phyloP scores from a whole-genome alignment of 2,113 vertebrate species.

The Urocolius indicus region DNA sequence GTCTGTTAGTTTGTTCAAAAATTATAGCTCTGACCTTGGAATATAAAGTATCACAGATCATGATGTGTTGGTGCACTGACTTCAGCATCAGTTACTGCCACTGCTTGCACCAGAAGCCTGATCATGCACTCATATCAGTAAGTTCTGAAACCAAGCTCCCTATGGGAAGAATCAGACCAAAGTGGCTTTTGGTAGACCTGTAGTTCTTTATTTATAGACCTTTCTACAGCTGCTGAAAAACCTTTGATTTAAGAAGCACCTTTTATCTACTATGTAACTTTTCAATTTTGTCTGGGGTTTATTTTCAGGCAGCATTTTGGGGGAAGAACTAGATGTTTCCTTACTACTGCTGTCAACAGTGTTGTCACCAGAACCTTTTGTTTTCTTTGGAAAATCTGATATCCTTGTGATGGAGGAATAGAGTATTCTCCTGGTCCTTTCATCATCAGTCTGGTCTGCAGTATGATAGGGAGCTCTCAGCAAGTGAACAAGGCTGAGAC shows the following conservation, averaged over 20 bases:
- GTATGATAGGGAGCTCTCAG: neutral
- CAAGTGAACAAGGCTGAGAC: neutral
- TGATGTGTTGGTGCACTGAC: neutral
- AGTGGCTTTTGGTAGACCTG: neutral
- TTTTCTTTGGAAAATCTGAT: neutral
- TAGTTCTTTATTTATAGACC: neutral
- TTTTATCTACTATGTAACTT: conserved; percentile 12
- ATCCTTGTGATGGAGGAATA: neutral
- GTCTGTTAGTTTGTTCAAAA: neutral
- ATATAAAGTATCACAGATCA: neutral
- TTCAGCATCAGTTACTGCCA: neutral
- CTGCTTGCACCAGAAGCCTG: neutral
- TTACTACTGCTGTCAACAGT: neutral
- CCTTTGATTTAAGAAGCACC: neutral
- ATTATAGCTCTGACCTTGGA: neutral
- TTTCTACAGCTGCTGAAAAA: neutral
- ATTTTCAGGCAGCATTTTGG: neutral
- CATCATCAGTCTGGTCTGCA: neutral
- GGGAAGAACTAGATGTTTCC: neutral
- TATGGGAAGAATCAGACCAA: neutral
- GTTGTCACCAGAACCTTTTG: neutral
- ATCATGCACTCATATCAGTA: neutral
- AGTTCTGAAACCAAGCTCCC: neutral
- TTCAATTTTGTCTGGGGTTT: neutral
- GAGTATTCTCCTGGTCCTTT: neutral